These are phyloP conservation scores for Diarsia brunnea DNA, from an alignment of 2,888 invertebrate species.

Conservation along the genomic window DNA sequence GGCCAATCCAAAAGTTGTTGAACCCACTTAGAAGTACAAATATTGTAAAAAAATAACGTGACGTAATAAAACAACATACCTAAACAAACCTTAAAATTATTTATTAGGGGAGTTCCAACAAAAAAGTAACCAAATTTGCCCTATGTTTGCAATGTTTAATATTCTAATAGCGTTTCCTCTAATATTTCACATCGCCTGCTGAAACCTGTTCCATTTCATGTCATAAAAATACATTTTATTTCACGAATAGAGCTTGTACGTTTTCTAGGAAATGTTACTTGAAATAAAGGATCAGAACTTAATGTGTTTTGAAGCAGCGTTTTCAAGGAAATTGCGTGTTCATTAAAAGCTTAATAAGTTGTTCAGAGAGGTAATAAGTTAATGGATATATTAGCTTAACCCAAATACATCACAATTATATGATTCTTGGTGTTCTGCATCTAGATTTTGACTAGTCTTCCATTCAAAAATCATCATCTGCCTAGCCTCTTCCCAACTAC, in stretches of 20 bases:
- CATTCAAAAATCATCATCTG: background rate
- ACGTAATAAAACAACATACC: slow-evolving; percentile 6
- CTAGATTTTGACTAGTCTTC: too few relatives aligned
- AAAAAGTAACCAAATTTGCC: slow-evolving; percentile 44
- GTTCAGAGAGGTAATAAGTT: background rate
- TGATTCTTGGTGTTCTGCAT: background rate
- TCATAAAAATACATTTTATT: slow-evolving; percentile 45
- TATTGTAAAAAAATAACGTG: background rate
- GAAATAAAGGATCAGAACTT: slow-evolving; percentile 17
- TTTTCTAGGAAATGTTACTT: slow-evolving; percentile 24
- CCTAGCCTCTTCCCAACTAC: too few relatives aligned
- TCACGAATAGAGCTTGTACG: slow-evolving; percentile 26
- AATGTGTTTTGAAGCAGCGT: slow-evolving; percentile 3
- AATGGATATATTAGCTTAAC: background rate
- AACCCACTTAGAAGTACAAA: background rate
- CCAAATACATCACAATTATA: background rate
- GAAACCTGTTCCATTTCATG: slow-evolving; percentile 43
- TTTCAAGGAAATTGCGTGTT: background rate
- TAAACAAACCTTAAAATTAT: slow-evolving; percentile 39
- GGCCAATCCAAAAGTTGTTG: background rate
- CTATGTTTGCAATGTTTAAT: slow-evolving; percentile 47
- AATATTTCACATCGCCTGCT: slow-evolving; percentile 44
- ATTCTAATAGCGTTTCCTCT: slow-evolving; percentile 38
- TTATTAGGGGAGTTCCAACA: slow-evolving; percentile 10
- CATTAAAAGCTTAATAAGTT: background rate